Conservation (phyloP, 2,113 vertebrate species). For the Callopanchax toddi region DNA sequence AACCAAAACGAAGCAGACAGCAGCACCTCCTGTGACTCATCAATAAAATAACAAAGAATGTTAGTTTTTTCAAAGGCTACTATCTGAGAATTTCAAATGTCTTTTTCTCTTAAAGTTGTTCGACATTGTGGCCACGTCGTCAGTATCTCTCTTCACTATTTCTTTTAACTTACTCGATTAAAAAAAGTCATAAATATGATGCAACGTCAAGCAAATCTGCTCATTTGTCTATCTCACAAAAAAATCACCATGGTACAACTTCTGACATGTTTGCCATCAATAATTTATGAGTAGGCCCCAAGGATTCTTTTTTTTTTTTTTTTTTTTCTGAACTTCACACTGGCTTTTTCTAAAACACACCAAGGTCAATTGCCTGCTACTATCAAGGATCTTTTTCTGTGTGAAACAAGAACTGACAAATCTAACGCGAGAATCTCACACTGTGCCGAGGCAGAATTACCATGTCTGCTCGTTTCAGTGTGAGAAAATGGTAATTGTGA, state of each 20-base stretch:
- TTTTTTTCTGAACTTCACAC: conserved; percentile 46
- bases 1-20: background rate
- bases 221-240: conserved; percentile 68
- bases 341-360: conserved; percentile 22
- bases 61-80: background rate
- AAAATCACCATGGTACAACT: conserved; percentile 56
- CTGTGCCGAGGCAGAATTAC: background rate
- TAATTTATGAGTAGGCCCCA: conserved; percentile 53
- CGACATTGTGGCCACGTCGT: conserved; percentile 43
- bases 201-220: conserved; percentile 74
- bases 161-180: conserved; percentile 57
- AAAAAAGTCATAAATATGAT: conserved; percentile 64
- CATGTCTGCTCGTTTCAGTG: background rate
- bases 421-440: background rate
- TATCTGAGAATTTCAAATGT: conserved; percentile 18
- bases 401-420: conserved; percentile 17
- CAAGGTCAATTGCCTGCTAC: conserved; percentile 43
- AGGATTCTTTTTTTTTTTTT: conserved; percentile 30
- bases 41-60: conserved; percentile 12
- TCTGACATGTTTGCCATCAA: conserved; percentile 66
- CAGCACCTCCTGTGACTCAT: conserved; percentile 20
- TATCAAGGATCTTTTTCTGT: conserved; percentile 37
- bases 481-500: conserved; percentile 29
- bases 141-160: conserved; percentile 30
- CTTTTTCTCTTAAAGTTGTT: conserved; percentile 19